phyloP scores from a whole-genome alignment of 2,888 invertebrate species.

The Malacosoma neustria region DNA sequence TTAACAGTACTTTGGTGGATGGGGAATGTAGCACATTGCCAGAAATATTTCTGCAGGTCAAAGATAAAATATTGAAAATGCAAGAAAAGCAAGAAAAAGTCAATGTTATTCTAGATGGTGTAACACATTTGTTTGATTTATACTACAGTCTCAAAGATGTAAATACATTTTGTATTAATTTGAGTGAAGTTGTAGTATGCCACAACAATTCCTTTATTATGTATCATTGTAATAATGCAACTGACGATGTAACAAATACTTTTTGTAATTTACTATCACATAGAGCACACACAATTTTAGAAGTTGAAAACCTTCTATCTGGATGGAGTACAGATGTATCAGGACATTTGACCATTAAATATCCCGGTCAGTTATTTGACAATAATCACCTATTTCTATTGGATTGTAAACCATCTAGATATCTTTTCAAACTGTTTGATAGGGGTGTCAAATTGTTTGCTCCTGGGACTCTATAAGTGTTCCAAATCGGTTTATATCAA shows the following conservation, averaged over 20 bases:
- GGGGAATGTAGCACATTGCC: constrained; percentile 40
- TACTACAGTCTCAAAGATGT: constrained; percentile 69
- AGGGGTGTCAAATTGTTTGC: constrained; percentile 83
- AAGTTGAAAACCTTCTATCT: constrained; percentile 79
- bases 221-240: constrained; percentile 75
- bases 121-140: constrained; percentile 81
- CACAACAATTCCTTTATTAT: constrained; percentile 53
- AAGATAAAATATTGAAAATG: constrained; percentile 43
- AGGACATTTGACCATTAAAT: constrained; percentile 77
- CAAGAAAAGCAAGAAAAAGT: constrained; percentile 47
- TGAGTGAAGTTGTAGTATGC: constrained; percentile 42
- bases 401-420: constrained; percentile 43
- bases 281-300: constrained; percentile 76
- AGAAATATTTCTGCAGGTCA: constrained; percentile 48
- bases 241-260: constrained; percentile 72
- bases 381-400: constrained; percentile 34
- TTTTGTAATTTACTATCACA: constrained; percentile 77
- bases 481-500: no score
- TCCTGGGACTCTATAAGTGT: constrained; percentile 78
- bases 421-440: constrained; percentile 83
- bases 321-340: constrained; percentile 84
- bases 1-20: constrained; percentile 26
- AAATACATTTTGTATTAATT: constrained; percentile 59
- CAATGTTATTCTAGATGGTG: constrained; percentile 81
- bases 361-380: constrained; percentile 45